Evolutionary conservation across 2,797 vertebrate genomes (phyloP).

Genomic region (Mus spretus): DNA sequence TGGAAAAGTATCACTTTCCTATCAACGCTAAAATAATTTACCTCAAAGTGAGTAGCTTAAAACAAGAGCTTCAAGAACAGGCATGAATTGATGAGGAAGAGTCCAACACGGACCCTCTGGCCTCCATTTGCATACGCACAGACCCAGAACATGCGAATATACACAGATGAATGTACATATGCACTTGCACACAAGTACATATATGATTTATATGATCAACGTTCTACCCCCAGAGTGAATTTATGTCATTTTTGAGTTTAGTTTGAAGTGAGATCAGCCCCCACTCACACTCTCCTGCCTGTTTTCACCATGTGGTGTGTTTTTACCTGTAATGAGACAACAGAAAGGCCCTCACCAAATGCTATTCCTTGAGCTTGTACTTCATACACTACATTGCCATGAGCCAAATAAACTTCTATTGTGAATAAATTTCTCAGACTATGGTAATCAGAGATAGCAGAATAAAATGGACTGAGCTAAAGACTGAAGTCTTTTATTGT

Average conservation of each 20-base stretch:
- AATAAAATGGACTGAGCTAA: background rate
- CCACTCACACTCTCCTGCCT: too few species aligned
- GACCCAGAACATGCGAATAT: too few species aligned
- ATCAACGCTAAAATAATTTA: background rate
- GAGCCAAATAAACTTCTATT: background rate
- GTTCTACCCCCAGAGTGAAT: background rate
- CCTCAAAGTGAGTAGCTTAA: background rate
- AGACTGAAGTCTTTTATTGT: constrained; percentile 48
- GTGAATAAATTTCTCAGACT: background rate
- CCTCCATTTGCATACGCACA: background rate
- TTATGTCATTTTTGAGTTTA: background rate
- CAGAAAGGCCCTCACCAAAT: background rate
- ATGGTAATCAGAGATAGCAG: background rate
- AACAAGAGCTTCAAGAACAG: background rate
- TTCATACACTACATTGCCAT: background rate
- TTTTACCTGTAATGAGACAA: background rate
- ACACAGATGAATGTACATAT: too few species aligned
- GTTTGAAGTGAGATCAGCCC: background rate
- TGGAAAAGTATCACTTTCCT: background rate
- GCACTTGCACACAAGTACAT: background rate
- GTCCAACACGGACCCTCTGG: background rate
- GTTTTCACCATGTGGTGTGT: background rate
- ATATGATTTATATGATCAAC: background rate
- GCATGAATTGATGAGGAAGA: background rate
- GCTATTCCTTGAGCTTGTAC: too few species aligned